phyloP scores from a whole-genome alignment of 2,888 invertebrate genomes.

The Crepidodera aurea region DNA sequence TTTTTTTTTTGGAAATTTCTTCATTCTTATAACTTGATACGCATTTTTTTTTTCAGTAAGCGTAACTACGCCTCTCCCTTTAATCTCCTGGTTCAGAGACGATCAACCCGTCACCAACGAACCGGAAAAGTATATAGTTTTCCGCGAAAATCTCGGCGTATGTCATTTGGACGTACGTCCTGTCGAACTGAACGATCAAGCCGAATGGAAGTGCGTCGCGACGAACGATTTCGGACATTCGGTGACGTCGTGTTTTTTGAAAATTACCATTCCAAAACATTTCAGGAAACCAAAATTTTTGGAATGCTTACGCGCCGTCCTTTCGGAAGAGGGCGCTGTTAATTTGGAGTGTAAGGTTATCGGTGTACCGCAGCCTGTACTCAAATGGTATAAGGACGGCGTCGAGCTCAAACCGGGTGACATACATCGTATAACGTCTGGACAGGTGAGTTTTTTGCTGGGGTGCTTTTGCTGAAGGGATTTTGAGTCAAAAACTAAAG shows the following conservation, averaged over 20 bases:
- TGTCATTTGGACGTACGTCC: constrained; percentile 77
- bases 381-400: constrained; percentile 94
- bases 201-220: constrained; percentile 92
- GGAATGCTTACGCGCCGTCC: constrained; percentile 83
- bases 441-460: constrained; percentile 66
- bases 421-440: constrained; percentile 89
- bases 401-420: constrained; percentile 89
- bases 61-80: constrained; percentile 77
- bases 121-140: constrained; percentile 72
- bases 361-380: constrained; percentile 87
- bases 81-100: constrained; percentile 87
- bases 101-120: constrained; percentile 78
- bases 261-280: constrained; percentile 85
- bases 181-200: constrained; percentile 85
- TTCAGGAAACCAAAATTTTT: constrained; percentile 89
- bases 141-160: constrained; percentile 74
- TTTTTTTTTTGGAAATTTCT: too few relatives aligned
- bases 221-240: constrained; percentile 90
- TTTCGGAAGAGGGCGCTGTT: constrained; percentile 86
- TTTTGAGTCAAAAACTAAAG: background rate
- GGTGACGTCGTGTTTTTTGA: constrained; percentile 85
- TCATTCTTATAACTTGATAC: too few relatives aligned
- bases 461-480: too few relatives aligned
- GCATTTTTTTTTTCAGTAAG: constrained; percentile 73
- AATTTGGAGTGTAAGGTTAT: constrained; percentile 93